A percentile compares a stretch with the other conserved stretches of the same genome.
These are phyloP conservation scores for Nerophis ophidion DNA, from an alignment of 2,113 vertebrate genomes.

Conservation along the genomic window DNA sequence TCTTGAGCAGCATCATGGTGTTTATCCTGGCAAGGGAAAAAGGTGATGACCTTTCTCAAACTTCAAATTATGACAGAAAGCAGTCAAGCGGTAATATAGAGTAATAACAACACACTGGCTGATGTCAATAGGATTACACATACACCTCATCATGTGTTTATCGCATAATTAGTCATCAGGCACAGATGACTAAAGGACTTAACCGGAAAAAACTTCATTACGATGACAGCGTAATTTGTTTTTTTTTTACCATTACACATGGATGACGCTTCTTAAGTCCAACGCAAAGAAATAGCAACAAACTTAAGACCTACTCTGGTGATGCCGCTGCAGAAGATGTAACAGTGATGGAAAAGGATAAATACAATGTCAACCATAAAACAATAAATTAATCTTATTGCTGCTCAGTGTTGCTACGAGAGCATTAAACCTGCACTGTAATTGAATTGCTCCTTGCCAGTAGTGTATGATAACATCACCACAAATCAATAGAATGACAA, in stretches of 20 bases:
- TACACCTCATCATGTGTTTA: background rate
- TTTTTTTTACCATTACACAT: background rate
- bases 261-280: background rate
- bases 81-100: background rate
- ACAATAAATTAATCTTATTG: too few relatives aligned
- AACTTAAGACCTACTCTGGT: too few relatives aligned
- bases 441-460: too few relatives aligned
- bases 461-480: too few relatives aligned
- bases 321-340: too few relatives aligned
- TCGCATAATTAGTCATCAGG: background rate
- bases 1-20: slow-evolving; percentile 99
- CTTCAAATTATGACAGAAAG: too few relatives aligned
- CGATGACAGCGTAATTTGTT: background rate
- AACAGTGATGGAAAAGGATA: too few relatives aligned
- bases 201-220: background rate
- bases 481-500: too few relatives aligned
- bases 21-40: slow-evolving; percentile 82
- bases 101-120: background rate
- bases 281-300: too few relatives aligned
- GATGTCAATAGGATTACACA: slow-evolving; percentile 5
- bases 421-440: too few relatives aligned
- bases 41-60: background rate
- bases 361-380: too few relatives aligned
- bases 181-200: background rate
- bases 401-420: too few relatives aligned